Evolutionary conservation across 2,888 invertebrate species (phyloP).

Genomic region (Acrobasis suavella): DNA sequence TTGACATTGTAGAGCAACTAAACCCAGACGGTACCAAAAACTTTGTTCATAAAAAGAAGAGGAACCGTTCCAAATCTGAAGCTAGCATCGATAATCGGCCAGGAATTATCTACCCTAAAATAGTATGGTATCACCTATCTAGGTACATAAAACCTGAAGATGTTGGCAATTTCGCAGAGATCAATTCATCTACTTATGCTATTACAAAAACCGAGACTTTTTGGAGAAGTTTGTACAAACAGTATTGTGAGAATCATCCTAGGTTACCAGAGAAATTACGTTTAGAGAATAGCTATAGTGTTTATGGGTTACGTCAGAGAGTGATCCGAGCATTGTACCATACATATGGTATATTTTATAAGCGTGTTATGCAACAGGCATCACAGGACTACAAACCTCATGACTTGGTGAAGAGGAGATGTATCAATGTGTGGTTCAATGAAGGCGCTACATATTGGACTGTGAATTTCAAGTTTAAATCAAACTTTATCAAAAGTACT

Average conservation of each 20-base stretch:
- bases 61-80: conserved; percentile 41
- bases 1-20: conserved; percentile 53
- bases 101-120: conserved; percentile 84
- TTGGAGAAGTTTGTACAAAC: conserved; percentile 86
- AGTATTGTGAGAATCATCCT: conserved; percentile 79
- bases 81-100: conserved; percentile 37
- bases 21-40: conserved; percentile 55
- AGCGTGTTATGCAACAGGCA: conserved; percentile 52
- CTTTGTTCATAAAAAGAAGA: conserved; percentile 54
- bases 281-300: conserved; percentile 83
- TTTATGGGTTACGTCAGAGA: conserved; percentile 79
- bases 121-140: conserved; percentile 88
- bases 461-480: conserved; percentile 65
- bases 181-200: conserved; percentile 85
- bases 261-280: conserved; percentile 83
- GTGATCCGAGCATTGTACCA: conserved; percentile 86
- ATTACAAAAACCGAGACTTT: conserved; percentile 86
- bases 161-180: conserved; percentile 85
- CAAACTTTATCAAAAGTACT: conserved; percentile 29
- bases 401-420: conserved; percentile 53
- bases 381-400: conserved; percentile 56
- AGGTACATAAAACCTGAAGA: conserved; percentile 87
- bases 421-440: conserved; percentile 66
- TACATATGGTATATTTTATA: conserved; percentile 82
- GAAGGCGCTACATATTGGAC: conserved; percentile 56